These are phyloP conservation scores for Thereva unica DNA, from an alignment of 2,888 invertebrate species.

Conservation along the genomic window DNA sequence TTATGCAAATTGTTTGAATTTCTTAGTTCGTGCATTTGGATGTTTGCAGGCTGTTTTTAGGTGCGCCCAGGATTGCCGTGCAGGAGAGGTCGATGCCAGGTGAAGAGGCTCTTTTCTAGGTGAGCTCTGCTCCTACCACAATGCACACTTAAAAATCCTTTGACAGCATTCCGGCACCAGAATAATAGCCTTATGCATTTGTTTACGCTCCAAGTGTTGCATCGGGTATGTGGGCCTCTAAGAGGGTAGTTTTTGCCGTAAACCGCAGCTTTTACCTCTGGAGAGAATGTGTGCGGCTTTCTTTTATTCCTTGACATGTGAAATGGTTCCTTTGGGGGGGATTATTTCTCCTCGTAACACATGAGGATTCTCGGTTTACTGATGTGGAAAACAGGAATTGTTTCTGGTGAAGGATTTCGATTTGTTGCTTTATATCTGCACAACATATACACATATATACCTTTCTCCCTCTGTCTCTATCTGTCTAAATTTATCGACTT, in stretches of 20 bases:
- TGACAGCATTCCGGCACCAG: not conserved
- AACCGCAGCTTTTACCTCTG: not conserved
- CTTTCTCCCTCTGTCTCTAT: no score
- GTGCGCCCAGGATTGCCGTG: not conserved
- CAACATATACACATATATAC: no score
- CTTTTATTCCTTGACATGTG: slow-evolving; percentile 3
- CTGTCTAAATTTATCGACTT: no score
- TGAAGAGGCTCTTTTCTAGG: slow-evolving; percentile 18
- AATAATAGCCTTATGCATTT: slow-evolving; percentile 31
- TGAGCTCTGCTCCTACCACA: slow-evolving; percentile 9
- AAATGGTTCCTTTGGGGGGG: not conserved
- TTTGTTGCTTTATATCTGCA: no score
- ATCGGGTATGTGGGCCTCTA: slow-evolving; percentile 23
- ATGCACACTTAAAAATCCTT: slow-evolving; percentile 29
- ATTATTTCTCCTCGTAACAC: not conserved
- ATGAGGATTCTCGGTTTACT: not conserved
- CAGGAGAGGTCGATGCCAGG: slow-evolving; percentile 22
- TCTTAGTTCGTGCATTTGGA: not conserved
- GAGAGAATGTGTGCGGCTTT: not conserved
- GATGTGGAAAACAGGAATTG: no score
- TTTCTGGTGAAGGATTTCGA: no score
- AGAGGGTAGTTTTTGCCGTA: no score
- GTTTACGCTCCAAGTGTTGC: slow-evolving; percentile 34
- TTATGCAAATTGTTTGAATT: slow-evolving; percentile 4
- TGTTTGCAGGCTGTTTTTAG: not conserved